Evolutionary conservation across 2,113 vertebrate species (phyloP).

Genomic region (Miniopterus natalensis): DNA sequence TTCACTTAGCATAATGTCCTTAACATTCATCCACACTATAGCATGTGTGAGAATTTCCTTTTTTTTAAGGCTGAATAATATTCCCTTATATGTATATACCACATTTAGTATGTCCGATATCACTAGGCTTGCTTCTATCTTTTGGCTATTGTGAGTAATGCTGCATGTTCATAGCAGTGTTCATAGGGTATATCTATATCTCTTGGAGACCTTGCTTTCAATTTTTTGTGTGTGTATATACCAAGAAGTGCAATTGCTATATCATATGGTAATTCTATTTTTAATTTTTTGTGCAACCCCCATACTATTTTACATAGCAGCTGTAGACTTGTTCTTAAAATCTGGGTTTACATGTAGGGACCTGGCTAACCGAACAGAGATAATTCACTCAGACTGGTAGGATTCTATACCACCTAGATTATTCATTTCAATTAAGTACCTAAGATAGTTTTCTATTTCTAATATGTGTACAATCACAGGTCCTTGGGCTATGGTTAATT

Average conservation of each 20-base stretch:
- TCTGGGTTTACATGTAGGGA: not conserved
- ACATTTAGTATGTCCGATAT: not conserved
- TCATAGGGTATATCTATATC: not conserved
- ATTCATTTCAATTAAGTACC: not conserved
- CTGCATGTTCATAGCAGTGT: not conserved
- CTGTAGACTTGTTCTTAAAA: constrained; percentile 9
- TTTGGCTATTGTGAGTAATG: not conserved
- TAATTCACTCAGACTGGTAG: not conserved
- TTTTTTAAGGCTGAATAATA: not conserved
- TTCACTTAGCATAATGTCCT: not conserved
- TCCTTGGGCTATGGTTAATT: not conserved
- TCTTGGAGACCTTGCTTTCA: not conserved
- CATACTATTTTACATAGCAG: not conserved
- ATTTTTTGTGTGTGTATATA: not conserved
- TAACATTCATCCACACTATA: not conserved
- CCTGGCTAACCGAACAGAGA: not conserved
- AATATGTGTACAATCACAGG: not conserved
- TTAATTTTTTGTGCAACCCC: not conserved
- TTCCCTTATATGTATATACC: not conserved
- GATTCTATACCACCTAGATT: not conserved
- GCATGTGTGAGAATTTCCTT: not conserved
- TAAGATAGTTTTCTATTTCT: not conserved
- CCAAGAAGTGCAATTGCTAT: not conserved
- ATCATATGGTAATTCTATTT: not conserved
- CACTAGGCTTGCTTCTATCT: not conserved